Evolutionary conservation across 2,113 vertebrate genomes (phyloP).

Genomic region (Corvus moneduloides): DNA sequence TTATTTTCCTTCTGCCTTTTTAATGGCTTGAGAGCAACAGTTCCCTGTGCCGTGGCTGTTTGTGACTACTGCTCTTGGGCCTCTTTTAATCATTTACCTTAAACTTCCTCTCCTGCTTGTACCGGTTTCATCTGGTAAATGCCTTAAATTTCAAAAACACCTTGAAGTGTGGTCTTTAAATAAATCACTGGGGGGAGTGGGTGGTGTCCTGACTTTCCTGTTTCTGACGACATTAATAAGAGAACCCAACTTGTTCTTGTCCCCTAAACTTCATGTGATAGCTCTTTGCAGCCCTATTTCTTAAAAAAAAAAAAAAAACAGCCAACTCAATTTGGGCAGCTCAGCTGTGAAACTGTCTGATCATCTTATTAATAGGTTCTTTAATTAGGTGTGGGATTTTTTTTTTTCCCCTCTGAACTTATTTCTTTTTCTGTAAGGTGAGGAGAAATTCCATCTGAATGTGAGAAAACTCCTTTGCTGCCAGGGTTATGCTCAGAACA

Average conservation of each 20-base stretch:
- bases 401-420: background rate
- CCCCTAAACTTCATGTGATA: background rate
- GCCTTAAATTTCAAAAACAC: background rate
- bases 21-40: background rate
- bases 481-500: background rate
- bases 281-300: background rate
- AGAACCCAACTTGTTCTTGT: background rate
- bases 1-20: background rate
- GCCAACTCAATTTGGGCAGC: background rate
- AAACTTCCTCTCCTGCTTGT: background rate
- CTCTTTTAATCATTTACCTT: background rate
- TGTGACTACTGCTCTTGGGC: background rate
- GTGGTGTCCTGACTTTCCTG: background rate
- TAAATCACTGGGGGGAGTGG: background rate
- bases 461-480: background rate
- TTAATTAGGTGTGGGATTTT: constrained; percentile 10
- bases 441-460: background rate
- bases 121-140: background rate
- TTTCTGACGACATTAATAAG: background rate
- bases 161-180: background rate
- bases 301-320: background rate
- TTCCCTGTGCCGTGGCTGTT: background rate
- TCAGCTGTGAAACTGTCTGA: background rate
- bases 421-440: background rate
- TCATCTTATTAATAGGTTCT: background rate